A percentile compares a stretch with the other conserved stretches of the same genome.
phyloP scores from a whole-genome alignment of 1,140 invertebrate species.

The Cydia strobilella region DNA sequence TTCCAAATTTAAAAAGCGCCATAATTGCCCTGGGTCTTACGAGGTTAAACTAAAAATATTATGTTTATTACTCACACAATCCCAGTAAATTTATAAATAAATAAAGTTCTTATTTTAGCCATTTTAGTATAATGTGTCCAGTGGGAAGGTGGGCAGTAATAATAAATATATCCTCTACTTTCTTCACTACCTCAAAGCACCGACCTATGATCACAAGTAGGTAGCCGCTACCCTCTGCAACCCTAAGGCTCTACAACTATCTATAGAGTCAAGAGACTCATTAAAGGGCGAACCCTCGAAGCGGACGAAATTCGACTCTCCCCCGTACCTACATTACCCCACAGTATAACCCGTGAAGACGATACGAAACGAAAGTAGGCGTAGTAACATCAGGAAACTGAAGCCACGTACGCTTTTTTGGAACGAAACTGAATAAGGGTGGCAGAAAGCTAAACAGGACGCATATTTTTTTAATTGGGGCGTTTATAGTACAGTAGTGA shows the following conservation, averaged over 20 bases:
- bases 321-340: not conserved
- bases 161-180: no score
- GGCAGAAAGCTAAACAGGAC: not conserved
- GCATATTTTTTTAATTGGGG: constrained; percentile 1
- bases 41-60: no score
- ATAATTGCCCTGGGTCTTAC: no score
- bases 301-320: constrained; percentile 6
- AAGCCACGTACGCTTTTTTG: not conserved
- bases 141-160: no score
- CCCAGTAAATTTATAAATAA: no score
- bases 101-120: no score
- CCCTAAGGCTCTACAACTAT: constrained; percentile 3
- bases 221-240: not conserved
- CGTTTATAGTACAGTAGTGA: not conserved
- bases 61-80: no score
- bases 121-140: no score
- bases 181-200: no score
- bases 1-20: no score
- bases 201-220: not conserved
- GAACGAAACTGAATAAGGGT: not conserved
- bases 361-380: not conserved
- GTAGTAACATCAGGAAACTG: not conserved
- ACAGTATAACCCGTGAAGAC: not conserved
- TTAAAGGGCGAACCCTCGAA: constrained; percentile 12
- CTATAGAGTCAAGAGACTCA: constrained; percentile 5